Evolutionary conservation across 2,888 invertebrate genomes (phyloP).

Genomic region (Cyrtodaria siliqua): DNA sequence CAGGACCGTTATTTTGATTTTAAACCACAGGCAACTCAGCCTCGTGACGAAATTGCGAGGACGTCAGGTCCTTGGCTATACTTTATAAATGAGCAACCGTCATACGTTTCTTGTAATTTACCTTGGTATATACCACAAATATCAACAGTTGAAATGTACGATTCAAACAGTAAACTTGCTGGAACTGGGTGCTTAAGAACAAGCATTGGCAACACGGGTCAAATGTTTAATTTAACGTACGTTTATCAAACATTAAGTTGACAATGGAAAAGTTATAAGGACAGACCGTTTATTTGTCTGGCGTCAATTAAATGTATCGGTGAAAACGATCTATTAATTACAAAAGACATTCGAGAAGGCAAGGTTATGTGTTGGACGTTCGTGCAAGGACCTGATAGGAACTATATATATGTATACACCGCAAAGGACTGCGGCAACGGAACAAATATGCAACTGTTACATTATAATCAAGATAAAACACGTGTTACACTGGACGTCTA

Average conservation of each 20-base stretch:
- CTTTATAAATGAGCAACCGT: constrained; percentile 48
- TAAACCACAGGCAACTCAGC: constrained; percentile 16
- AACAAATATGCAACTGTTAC: constrained; percentile 60
- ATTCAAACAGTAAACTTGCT: constrained; percentile 20
- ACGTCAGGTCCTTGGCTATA: constrained; percentile 56
- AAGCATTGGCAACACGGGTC: constrained; percentile 29
- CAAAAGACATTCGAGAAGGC: constrained; percentile 37
- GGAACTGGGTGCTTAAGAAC: constrained; percentile 50
- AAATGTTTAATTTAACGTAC: constrained; percentile 49
- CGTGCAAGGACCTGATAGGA: constrained; percentile 25
- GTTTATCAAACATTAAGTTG: constrained; percentile 32
- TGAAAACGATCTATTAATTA: constrained; percentile 58
- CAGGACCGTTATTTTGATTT: constrained; percentile 59
- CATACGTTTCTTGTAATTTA: constrained; percentile 53
- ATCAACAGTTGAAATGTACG: constrained; percentile 51
- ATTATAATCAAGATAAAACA: constrained; percentile 36
- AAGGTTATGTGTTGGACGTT: constrained; percentile 61
- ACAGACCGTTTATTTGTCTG: constrained; percentile 48
- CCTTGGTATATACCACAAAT: constrained; percentile 64
- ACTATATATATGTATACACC: constrained; percentile 51
- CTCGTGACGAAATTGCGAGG: constrained; percentile 34
- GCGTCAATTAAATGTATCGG: constrained; percentile 61
- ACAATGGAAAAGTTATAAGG: constrained; percentile 23
- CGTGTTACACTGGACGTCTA: constrained; percentile 46
- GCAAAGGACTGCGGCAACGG: constrained; percentile 62